These are phyloP conservation scores for Diceros bicornis DNA, from an alignment of 2,797 vertebrate species.

Conservation along the genomic window DNA sequence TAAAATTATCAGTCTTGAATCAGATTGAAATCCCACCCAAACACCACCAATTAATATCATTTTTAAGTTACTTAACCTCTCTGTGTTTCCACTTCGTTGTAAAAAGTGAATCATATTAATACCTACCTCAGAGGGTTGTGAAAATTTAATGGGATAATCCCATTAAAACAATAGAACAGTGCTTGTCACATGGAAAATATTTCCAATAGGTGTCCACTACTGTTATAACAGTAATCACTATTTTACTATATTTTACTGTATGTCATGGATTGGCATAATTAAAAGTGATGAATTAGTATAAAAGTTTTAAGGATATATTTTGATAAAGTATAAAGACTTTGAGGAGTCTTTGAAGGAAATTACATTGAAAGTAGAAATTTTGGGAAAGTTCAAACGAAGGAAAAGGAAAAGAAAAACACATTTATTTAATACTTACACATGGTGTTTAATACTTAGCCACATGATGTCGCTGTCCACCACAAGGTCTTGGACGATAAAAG, in stretches of 20 bases:
- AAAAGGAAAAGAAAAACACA: neutral
- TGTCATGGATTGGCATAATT: neutral
- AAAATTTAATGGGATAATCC: neutral
- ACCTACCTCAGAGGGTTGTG: neutral
- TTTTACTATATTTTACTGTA: neutral
- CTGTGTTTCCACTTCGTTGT: neutral
- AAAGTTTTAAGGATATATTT: neutral
- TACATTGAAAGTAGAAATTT: constrained; percentile 44
- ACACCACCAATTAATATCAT: neutral
- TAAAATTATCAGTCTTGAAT: neutral
- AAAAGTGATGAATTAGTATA: neutral
- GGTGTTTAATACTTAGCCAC: constrained; percentile 58
- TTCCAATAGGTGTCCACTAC: neutral
- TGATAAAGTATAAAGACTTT: neutral
- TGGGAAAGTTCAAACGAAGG: neutral
- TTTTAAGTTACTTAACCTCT: neutral
- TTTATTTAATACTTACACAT: constrained; percentile 65
- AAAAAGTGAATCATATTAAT: constrained; percentile 30
- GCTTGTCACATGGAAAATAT: neutral
- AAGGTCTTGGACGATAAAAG: constrained; percentile 57
- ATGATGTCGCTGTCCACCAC: constrained; percentile 81
- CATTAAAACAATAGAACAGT: neutral
- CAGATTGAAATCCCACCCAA: neutral
- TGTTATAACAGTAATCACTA: neutral
- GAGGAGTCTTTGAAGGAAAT: neutral